Conservation (phyloP, 1,140 invertebrate genomes). For the Tetramorium simillimum region DNA sequence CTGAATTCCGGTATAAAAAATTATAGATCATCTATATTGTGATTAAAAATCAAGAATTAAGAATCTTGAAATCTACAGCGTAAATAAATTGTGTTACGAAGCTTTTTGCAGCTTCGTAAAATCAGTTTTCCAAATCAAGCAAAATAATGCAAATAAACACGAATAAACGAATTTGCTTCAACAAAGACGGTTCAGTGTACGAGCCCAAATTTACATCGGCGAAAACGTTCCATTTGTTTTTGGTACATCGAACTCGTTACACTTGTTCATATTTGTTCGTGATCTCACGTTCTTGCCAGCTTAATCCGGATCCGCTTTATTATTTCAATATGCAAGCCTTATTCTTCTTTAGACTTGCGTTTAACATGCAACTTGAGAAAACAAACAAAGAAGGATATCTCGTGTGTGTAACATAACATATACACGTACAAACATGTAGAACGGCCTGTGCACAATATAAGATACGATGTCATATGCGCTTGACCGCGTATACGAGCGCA, state of each 20-base stretch:
- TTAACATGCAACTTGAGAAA: not conserved
- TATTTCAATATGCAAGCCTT: not conserved
- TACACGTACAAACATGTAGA: not conserved
- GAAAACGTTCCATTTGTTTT: not conserved
- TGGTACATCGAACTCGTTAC: not conserved
- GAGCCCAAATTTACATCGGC: not conserved
- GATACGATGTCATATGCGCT: slow-evolving; percentile 1
- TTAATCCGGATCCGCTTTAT: not conserved
- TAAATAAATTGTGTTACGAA: not conserved
- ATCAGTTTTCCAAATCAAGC: not conserved
- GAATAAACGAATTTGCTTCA: not conserved
- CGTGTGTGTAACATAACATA: not conserved
- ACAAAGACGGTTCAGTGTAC: not conserved
- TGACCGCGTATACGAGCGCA: slow-evolving; percentile 15
- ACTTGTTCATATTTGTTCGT: not conserved
- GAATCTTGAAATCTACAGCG: not conserved
- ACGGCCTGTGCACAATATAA: not conserved
- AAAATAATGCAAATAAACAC: not conserved
- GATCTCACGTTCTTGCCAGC: no score
- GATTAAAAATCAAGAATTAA: not conserved
- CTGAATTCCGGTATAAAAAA: not conserved
- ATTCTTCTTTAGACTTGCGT: not conserved
- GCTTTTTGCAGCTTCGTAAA: not conserved
- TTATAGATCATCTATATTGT: not conserved
- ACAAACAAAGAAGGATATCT: not conserved